These are phyloP conservation scores for Helicoverpa assulta DNA, from an alignment of 2,888 invertebrate genomes.

Conservation along the genomic window DNA sequence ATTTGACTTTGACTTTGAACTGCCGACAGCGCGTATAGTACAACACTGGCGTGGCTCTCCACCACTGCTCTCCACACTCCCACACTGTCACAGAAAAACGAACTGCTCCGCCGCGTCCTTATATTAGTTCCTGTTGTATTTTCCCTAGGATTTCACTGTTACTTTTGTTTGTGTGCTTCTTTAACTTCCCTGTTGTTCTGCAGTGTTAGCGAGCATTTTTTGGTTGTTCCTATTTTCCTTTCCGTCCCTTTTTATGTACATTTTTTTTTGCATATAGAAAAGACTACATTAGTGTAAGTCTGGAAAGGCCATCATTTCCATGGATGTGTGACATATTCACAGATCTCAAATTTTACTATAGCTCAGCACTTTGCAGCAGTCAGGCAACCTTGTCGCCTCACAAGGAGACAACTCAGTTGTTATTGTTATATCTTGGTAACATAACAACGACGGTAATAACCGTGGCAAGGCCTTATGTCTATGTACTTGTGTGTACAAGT, in stretches of 20 bases:
- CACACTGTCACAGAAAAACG: conserved; percentile 11
- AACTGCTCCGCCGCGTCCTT: conserved; percentile 8
- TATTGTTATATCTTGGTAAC: conserved; percentile 3
- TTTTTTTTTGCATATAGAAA: not conserved
- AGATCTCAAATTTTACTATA: conserved; percentile 10
- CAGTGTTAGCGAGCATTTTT: not conserved
- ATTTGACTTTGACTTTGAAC: too few species aligned
- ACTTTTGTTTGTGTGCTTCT: conserved; percentile 6
- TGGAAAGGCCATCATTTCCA: conserved; percentile 3
- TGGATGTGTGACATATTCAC: not conserved
- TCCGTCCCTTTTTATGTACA: not conserved
- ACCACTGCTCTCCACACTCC: not conserved
- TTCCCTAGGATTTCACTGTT: not conserved
- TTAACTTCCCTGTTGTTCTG: not conserved
- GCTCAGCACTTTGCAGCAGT: conserved; percentile 5
- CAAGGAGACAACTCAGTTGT: not conserved
- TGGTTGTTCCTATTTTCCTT: not conserved
- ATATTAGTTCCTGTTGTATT: not conserved
- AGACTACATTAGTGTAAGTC: not conserved
- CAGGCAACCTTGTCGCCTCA: conserved; percentile 10
- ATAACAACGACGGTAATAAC: not conserved
- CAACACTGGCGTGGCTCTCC: conserved; percentile 21
- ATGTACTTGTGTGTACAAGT: not conserved
- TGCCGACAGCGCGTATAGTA: not conserved
- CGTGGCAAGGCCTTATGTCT: not conserved